Percentiles rank a stretch among this genome's conserved stretches.
These are phyloP conservation scores for Pelusios castaneus DNA, from an alignment of 2,113 vertebrate genomes.

Conservation along the genomic window DNA sequence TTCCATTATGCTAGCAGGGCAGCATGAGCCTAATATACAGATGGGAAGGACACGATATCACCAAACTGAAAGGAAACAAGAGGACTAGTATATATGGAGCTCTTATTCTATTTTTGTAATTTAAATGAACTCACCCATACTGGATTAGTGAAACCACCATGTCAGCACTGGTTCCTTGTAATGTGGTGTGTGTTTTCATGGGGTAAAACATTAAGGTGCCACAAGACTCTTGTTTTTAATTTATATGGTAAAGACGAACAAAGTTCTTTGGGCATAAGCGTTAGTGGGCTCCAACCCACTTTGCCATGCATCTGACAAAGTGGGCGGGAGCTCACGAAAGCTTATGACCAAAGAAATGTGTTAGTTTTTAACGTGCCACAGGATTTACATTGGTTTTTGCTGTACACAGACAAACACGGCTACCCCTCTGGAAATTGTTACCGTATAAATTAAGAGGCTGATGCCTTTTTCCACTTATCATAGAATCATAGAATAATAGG, in stretches of 20 bases:
- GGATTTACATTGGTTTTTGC: too few species aligned
- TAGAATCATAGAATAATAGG: too few species aligned
- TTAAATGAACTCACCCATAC: rapidly evolving
- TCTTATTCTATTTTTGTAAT: neutral
- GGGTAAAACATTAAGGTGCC: rapidly evolving
- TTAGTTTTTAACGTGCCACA: too few species aligned
- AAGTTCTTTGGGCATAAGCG: too few species aligned
- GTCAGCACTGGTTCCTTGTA: neutral
- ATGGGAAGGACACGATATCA: neutral
- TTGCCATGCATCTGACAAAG: too few species aligned
- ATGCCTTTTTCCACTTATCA: neutral
- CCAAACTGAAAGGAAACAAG: rapidly evolving
- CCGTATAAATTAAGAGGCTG: neutral
- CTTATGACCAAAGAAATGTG: too few species aligned
- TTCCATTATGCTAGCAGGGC: neutral
- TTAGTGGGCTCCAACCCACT: too few species aligned
- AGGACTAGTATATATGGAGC: rapidly evolving
- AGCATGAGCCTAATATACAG: rapidly evolving
- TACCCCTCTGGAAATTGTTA: too few species aligned
- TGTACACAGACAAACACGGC: too few species aligned
- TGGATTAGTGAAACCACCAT: neutral
- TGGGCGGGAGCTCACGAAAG: too few species aligned
- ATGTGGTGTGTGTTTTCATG: neutral
- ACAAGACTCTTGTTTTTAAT: too few species aligned
- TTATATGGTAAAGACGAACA: too few species aligned